Evolutionary conservation across 1,140 invertebrate species (phyloP).

Genomic region (Hyles euphorbiae): DNA sequence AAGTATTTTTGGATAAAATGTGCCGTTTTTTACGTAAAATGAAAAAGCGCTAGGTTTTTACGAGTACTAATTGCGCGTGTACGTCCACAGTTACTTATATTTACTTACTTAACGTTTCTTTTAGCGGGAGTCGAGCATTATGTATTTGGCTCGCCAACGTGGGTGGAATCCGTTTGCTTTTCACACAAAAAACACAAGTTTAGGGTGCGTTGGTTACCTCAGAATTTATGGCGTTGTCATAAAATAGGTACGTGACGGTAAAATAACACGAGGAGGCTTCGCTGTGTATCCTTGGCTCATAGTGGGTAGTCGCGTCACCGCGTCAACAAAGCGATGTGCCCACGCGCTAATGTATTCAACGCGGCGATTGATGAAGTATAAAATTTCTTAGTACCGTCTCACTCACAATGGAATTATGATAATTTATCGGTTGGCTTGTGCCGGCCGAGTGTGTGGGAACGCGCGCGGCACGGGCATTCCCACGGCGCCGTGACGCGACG

Average conservation of each 20-base stretch:
- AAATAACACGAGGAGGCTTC: constrained; percentile 31
- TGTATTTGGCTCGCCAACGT: constrained; percentile 15
- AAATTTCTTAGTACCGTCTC: constrained; percentile 74
- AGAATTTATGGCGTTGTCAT: constrained; percentile 29
- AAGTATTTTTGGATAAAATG: no score
- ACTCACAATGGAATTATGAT: constrained; percentile 75
- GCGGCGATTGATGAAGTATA: constrained; percentile 73
- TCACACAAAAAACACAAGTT: constrained; percentile 21
- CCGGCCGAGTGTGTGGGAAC: constrained; percentile 72
- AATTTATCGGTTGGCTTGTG: constrained; percentile 76
- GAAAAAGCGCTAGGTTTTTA: no score
- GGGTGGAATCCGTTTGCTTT: constrained; percentile 20
- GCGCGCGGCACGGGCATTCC: constrained; percentile 71
- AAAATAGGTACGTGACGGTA: constrained; percentile 41
- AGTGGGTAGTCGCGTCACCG: constrained; percentile 18
- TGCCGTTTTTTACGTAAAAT: no score
- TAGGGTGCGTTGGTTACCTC: constrained; percentile 13
- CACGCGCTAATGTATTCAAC: constrained; percentile 73
- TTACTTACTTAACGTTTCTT: constrained; percentile 13
- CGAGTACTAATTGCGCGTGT: no score
- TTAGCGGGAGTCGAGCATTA: background rate
- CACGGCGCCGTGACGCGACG: constrained; percentile 46
- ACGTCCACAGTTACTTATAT: constrained; percentile 3
- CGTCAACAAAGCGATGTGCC: constrained; percentile 51
- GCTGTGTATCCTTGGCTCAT: constrained; percentile 22